Evolutionary conservation across 1,140 invertebrate genomes (phyloP).

Genomic region (Pygmarrhopalites habei): DNA sequence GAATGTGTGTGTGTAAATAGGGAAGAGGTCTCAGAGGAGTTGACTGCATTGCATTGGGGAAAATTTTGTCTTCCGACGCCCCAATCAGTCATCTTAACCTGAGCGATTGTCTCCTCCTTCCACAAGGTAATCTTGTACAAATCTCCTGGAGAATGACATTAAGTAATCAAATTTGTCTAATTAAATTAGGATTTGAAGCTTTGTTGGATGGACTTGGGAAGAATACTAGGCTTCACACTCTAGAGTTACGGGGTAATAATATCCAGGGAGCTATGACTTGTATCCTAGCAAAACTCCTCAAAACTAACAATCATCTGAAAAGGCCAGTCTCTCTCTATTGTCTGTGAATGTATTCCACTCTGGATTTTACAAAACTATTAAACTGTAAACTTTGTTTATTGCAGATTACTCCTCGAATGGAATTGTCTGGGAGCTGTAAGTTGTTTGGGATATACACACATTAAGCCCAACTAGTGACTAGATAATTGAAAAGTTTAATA

Average conservation of each 20-base stretch:
- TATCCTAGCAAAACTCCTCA: constrained; percentile 34
- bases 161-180: too few relatives aligned
- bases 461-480: too few relatives aligned
- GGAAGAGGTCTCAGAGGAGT: constrained; percentile 36
- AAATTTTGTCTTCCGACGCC: constrained; percentile 31
- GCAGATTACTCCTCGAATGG: constrained; percentile 42
- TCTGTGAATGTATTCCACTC: not conserved
- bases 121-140: constrained; percentile 36
- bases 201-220: constrained; percentile 41
- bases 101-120: constrained; percentile 37
- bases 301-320: constrained; percentile 13
- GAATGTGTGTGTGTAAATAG: too few relatives aligned
- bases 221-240: constrained; percentile 41
- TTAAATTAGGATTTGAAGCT: too few relatives aligned
- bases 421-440: constrained; percentile 44
- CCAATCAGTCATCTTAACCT: constrained; percentile 31
- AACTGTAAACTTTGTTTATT: not conserved
- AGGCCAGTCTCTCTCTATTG: constrained; percentile 9
- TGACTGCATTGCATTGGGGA: constrained; percentile 38
- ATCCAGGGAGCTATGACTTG: constrained; percentile 42
- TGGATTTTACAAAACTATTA: not conserved
- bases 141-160: too few relatives aligned
- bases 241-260: constrained; percentile 47
- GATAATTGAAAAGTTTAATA: too few relatives aligned
- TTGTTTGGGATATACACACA: too few relatives aligned